Percentiles rank a stretch among this genome's conserved stretches.
These are phyloP conservation scores for Oasisia sp. DNA, from an alignment of 2,888 invertebrate genomes.

Conservation along the genomic window DNA sequence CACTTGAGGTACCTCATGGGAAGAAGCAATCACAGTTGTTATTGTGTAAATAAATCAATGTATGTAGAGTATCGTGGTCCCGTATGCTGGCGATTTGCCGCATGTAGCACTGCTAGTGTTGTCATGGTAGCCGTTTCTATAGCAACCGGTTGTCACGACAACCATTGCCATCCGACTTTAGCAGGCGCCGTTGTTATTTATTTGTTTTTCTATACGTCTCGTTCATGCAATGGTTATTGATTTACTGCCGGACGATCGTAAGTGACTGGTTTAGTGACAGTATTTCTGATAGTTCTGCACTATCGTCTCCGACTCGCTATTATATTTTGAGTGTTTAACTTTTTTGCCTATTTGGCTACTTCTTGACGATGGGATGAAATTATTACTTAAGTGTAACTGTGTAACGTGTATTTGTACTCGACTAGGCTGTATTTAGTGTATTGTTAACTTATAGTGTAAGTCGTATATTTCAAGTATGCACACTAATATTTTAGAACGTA, in stretches of 20 bases:
- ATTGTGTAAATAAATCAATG: not conserved
- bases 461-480: slow-evolving; percentile 13
- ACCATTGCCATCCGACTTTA: not conserved
- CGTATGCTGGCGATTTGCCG: too few species aligned
- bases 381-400: not conserved
- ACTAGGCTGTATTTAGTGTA: not conserved
- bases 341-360: not conserved
- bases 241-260: not conserved
- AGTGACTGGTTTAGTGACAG: not conserved
- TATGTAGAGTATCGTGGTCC: too few species aligned
- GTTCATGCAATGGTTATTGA: not conserved
- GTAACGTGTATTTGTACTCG: not conserved
- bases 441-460: not conserved
- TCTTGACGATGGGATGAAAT: slow-evolving; percentile 2
- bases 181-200: not conserved
- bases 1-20: not conserved
- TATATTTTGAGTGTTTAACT: not conserved
- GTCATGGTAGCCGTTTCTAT: not conserved
- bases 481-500: not conserved
- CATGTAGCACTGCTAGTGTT: not conserved
- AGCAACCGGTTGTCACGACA: not conserved
- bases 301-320: not conserved
- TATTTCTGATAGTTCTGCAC: not conserved
- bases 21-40: not conserved
- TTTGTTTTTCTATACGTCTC: not conserved